Conservation (phyloP, 2,797 vertebrate species). For the Crax fasciolata region DNA sequence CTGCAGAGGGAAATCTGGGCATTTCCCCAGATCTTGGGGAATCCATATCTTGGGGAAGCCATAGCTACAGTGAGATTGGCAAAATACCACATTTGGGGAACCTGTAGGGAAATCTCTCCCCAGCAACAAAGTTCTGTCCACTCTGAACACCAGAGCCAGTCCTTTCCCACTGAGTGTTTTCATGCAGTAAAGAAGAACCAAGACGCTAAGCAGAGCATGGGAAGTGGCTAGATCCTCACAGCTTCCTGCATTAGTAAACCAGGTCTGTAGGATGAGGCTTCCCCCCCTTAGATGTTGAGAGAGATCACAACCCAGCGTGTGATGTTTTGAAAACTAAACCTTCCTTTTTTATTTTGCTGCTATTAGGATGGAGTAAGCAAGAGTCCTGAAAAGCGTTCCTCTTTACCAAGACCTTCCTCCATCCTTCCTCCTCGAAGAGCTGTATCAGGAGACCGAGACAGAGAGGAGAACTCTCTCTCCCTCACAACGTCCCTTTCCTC, state of each 20-base stretch:
- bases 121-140: not conserved
- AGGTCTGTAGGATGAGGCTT: not conserved
- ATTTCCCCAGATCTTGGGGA: no score
- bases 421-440: constrained; percentile 91
- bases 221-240: not conserved
- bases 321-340: not conserved
- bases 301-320: not conserved
- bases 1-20: not conserved
- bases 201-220: not conserved
- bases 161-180: not conserved
- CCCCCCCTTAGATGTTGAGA: not conserved
- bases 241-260: not conserved
- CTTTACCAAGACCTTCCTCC: constrained; percentile 91
- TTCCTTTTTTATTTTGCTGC: constrained; percentile 33
- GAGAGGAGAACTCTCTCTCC: constrained; percentile 93
- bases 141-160: no score
- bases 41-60: not conserved
- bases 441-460: constrained; percentile 87
- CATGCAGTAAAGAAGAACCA: not conserved
- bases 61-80: not conserved
- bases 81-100: not conserved
- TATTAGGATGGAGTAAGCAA: constrained; percentile 91
- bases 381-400: constrained; percentile 95
- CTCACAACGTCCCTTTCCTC: constrained; percentile 83
- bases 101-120: not conserved